Evolutionary conservation across 2,113 vertebrate genomes (phyloP).

Genomic region (Athene noctua): DNA sequence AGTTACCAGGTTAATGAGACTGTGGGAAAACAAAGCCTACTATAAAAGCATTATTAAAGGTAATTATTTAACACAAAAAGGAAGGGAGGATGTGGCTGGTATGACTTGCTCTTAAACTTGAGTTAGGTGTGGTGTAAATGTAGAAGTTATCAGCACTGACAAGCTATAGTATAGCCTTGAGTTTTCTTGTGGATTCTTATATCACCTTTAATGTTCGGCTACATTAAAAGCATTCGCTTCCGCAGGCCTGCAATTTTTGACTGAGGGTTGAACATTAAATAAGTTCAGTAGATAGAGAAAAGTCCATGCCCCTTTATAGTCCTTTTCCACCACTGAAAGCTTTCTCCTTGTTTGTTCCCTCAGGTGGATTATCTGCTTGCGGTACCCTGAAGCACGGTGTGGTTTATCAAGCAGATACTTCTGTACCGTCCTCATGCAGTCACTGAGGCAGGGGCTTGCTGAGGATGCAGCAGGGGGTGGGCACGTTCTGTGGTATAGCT

Average conservation of each 20-base stretch:
- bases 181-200: not conserved
- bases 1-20: not conserved
- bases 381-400: accelerated
- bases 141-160: not conserved
- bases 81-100: not conserved
- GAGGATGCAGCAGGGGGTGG: accelerated
- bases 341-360: accelerated
- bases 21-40: not conserved
- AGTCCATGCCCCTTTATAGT: not conserved
- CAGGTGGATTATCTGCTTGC: not conserved
- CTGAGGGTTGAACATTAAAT: not conserved
- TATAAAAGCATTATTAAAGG: not conserved
- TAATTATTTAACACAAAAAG: not conserved
- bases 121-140: not conserved
- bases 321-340: not conserved
- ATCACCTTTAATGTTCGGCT: accelerated
- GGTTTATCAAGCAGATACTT: not conserved
- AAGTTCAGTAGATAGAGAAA: not conserved
- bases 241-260: not conserved
- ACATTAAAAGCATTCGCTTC: not conserved
- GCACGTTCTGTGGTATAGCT: not conserved
- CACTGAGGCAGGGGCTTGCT: not conserved
- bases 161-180: not conserved
- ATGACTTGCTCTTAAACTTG: not conserved
- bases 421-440: accelerated